Conservation (phyloP, 2,113 vertebrate species). For the Megalops atlanticus region DNA sequence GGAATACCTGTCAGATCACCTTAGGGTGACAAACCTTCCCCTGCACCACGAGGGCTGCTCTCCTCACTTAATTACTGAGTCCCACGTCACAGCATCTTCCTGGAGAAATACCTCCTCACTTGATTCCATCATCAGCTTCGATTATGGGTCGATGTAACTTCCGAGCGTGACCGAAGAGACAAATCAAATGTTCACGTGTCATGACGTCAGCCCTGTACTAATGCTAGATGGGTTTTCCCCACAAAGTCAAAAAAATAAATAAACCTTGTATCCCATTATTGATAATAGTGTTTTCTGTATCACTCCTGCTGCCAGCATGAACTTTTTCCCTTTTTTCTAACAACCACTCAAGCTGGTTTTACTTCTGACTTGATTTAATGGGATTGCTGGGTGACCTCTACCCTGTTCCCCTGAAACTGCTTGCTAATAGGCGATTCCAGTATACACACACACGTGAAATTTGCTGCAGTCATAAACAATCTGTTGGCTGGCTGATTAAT, state of each 20-base stretch:
- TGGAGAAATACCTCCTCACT: neutral
- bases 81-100: neutral
- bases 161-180: neutral
- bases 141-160: neutral
- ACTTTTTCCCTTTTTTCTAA: neutral
- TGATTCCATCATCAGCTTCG: neutral
- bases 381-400: too few species aligned
- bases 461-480: neutral
- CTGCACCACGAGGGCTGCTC: neutral
- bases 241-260: too few species aligned
- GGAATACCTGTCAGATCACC: neutral
- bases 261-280: too few species aligned
- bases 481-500: too few species aligned
- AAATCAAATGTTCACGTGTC: neutral
- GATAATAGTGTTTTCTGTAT: neutral
- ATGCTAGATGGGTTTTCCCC: too few species aligned
- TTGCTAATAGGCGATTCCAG: neutral
- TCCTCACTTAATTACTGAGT: neutral
- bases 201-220: neutral
- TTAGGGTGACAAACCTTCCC: neutral
- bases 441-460: neutral
- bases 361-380: neutral
- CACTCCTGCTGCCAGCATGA: neutral
- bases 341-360: too few species aligned
- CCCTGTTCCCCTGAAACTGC: neutral